Conservation (phyloP, 2,113 vertebrate species). For the Arizona elegans region DNA sequence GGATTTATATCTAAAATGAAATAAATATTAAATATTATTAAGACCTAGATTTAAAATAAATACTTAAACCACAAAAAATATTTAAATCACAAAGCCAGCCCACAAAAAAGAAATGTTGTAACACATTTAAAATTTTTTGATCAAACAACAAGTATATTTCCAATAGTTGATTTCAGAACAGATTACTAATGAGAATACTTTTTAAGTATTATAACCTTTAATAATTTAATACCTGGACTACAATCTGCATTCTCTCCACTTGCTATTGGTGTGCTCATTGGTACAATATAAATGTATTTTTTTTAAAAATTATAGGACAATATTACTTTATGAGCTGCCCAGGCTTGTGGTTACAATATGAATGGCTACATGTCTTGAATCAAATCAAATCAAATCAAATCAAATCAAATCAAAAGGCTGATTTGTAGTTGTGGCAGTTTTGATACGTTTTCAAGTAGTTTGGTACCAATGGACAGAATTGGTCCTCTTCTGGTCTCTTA, state of each 20-base stretch:
- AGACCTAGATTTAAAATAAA: neutral
- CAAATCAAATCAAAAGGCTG: neutral
- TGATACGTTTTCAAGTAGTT: neutral
- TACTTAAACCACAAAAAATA: neutral
- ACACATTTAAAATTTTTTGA: neutral
- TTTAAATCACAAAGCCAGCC: neutral
- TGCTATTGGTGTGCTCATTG: neutral
- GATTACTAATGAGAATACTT: neutral
- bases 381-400: neutral
- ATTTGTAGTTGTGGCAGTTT: neutral
- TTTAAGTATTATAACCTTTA: neutral
- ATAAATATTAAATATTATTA: neutral
- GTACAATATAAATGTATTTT: neutral
- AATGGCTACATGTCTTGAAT: neutral
- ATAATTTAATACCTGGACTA: neutral
- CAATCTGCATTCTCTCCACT: neutral
- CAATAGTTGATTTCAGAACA: constrained; percentile 15
- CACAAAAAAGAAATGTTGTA: neutral
- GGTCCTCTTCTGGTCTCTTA: neutral
- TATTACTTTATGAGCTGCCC: neutral
- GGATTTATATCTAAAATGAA: neutral
- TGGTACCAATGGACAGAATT: neutral
- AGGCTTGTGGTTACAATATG: neutral
- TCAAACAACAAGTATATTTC: neutral
- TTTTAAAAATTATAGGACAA: neutral